Base-by-base conservation (phyloP, 2,113 vertebrate species). In the Vidua chalybeata region DNA sequence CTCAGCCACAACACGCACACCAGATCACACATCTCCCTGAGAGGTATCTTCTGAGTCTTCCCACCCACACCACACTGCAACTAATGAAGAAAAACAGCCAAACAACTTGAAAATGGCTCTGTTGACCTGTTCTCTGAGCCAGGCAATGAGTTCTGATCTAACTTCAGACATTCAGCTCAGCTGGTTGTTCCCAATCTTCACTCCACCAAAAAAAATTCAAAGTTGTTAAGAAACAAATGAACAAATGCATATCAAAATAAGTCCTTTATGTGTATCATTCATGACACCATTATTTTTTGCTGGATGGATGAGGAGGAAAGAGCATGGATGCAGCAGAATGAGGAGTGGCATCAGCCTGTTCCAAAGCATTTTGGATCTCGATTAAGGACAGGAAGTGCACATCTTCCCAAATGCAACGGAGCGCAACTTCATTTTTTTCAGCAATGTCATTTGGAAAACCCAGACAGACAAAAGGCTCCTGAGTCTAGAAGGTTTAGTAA, bases 1-100 rank as follows among this genome's bases (percentile, higher is more conserved):
- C 66, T 58, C 23, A 73, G 48, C 52, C 71, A 55, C 54, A 82
- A 15, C 20, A 31, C 35, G 35, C 43, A 22, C 33, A 27, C 19
- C 35, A 54, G 24, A 31, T 28, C 55, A 71, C 31, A 26, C 10
- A 9, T 16, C 52, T 31, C 37, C 0, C 0, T 45, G 30, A 20
- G 33, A 51, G 39, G 11, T 18, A 41, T 64, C 35, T 63, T 55
- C 84, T 75, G 35, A 82, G 55, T 43, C 51, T 89, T 61, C 59
- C 49, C 54, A 68, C 31, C 6, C 46, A 48, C 54, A 35, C 5
- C 24, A 71, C 31, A 15, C 6, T 18, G 19, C 39, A 81, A 13
- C 6, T 79, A 43, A 45, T 3, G 8, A 73, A 67, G 24, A 41
- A 74, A 89, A 66, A 2, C 10, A 71, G 11, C 7, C 20, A 84